Evolutionary conservation across 2,113 vertebrate genomes (phyloP).

Genomic region (Marmota flaviventris): DNA sequence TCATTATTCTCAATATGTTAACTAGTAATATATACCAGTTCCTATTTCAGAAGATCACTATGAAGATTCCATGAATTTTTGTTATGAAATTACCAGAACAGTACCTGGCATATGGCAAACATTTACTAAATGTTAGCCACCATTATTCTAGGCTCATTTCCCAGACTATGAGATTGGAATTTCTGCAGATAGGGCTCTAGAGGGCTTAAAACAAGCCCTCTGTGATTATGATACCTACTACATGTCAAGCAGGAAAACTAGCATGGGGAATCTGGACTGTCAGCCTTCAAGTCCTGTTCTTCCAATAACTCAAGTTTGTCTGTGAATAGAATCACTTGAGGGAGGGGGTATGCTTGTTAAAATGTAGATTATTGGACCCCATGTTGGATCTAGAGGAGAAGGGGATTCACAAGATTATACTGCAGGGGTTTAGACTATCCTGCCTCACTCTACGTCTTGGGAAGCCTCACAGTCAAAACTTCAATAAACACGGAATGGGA

Average conservation of each 20-base stretch:
- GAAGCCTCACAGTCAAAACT: neutral
- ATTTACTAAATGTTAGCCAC: neutral
- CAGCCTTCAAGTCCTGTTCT: too few species aligned
- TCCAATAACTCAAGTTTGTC: too few species aligned
- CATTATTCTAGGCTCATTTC: neutral
- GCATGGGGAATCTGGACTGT: too few species aligned
- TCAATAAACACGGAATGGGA: neutral
- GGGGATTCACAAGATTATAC: too few species aligned
- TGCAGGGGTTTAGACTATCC: neutral
- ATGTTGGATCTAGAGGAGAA: too few species aligned
- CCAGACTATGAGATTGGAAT: neutral
- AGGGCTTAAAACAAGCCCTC: neutral
- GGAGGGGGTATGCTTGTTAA: too few species aligned
- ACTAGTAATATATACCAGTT: neutral
- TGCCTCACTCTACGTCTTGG: neutral
- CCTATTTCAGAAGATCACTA: neutral
- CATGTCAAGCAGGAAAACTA: too few species aligned
- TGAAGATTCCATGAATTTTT: neutral
- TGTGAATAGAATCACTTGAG: too few species aligned
- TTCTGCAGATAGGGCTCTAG: neutral
- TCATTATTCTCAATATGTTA: neutral
- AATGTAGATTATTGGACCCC: too few species aligned
- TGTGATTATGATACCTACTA: neutral
- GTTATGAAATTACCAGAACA: neutral
- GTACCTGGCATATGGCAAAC: neutral